Conservation (phyloP, 2,113 vertebrate species). For the Centropus unirufus region DNA sequence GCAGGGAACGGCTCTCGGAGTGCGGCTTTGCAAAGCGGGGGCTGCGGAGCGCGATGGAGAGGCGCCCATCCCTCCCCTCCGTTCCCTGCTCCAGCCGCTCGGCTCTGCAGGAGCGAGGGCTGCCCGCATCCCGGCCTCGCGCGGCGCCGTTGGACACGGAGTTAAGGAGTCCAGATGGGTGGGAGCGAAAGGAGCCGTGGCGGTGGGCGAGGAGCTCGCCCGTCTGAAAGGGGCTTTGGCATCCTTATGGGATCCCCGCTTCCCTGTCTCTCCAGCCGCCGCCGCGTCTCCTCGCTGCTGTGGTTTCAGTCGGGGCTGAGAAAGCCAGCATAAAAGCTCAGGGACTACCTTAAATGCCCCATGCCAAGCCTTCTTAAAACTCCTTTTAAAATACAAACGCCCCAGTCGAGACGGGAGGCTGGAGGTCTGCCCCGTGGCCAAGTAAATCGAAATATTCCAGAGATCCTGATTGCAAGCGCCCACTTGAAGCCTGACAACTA, state of each 20-base stretch:
- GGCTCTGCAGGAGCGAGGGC: background rate
- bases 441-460: conserved; percentile 70
- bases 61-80: rapidly evolving
- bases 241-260: background rate
- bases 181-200: background rate
- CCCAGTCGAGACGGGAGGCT: conserved; percentile 21
- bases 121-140: background rate
- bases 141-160: background rate
- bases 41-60: background rate
- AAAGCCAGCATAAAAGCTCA: background rate
- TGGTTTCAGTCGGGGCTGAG: background rate
- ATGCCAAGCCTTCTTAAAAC: conserved; percentile 25
- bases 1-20: background rate
- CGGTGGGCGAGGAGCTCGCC: background rate
- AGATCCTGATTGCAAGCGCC: conserved; percentile 66
- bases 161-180: background rate
- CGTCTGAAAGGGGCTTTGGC: background rate
- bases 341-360: conserved; percentile 51
- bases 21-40: background rate
- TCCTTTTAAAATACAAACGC: conserved; percentile 62
- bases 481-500: conserved; percentile 73
- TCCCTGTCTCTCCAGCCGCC: background rate
- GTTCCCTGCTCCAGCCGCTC: background rate
- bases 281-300: background rate
- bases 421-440: conserved; percentile 66